phyloP scores from a whole-genome alignment of 2,888 invertebrate species.

The Monochamus alternatus region DNA sequence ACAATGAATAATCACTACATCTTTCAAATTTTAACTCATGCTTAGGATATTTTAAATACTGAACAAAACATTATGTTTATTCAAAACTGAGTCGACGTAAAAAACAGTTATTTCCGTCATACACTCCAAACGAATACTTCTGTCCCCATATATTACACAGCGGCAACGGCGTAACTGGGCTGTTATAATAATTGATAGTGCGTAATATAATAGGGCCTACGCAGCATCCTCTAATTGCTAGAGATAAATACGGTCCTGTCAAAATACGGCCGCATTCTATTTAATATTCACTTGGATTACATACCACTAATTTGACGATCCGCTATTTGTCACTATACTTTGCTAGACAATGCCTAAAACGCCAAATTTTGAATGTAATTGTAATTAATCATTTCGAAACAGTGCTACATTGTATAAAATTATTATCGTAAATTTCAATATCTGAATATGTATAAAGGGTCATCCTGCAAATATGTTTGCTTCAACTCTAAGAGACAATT shows the following conservation, averaged over 20 bases:
- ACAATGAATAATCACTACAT: neutral
- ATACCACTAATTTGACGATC: conserved; percentile 1
- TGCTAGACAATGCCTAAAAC: neutral
- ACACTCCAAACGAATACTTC: conserved; percentile 14
- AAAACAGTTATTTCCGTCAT: conserved; percentile 4
- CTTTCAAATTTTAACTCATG: neutral
- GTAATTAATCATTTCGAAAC: conserved; percentile 19
- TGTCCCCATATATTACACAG: conserved; percentile 15
- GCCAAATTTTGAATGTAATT: neutral
- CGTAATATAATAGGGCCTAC: conserved; percentile 18
- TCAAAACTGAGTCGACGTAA: too few relatives aligned
- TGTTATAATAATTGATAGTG: conserved; percentile 26
- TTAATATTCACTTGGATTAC: conserved; percentile 23
- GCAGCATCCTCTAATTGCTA: conserved; percentile 26
- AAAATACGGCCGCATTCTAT: conserved; percentile 10
- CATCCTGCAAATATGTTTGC: too few relatives aligned
- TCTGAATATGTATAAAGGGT: too few relatives aligned
- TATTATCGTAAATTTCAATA: neutral
- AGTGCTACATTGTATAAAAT: neutral
- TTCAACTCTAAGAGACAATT: too few relatives aligned
- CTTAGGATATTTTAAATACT: too few relatives aligned
- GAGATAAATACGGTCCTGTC: conserved; percentile 26
- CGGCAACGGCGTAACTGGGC: conserved; percentile 17
- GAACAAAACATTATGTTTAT: too few relatives aligned
- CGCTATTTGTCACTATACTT: neutral